Evolutionary conservation across 2,797 vertebrate genomes (phyloP).

Genomic region (Sardinella longiceps): DNA sequence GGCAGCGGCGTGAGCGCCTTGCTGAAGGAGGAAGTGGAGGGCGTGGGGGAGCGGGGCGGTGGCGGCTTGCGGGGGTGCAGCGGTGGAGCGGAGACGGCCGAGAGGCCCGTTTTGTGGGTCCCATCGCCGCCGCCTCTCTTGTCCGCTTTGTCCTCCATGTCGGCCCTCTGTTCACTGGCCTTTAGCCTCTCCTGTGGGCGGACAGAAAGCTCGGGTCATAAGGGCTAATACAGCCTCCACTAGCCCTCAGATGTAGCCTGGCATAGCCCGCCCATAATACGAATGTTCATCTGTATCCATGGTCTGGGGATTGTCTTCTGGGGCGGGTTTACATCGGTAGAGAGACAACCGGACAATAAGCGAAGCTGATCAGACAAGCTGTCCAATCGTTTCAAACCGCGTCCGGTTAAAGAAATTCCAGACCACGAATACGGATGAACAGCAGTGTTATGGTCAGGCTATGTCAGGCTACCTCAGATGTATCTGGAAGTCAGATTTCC

Average conservation of each 20-base stretch:
- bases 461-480: too few relatives aligned
- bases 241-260: neutral
- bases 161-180: constrained; percentile 83
- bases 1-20: constrained; percentile 82
- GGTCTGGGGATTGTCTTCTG: too few relatives aligned
- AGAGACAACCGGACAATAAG: too few relatives aligned
- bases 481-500: neutral
- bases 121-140: constrained; percentile 80
- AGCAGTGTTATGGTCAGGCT: too few relatives aligned
- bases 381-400: too few relatives aligned
- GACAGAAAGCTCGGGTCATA: neutral
- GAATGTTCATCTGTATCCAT: too few relatives aligned
- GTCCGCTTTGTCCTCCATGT: constrained; percentile 86
- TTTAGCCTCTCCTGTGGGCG: constrained; percentile 87
- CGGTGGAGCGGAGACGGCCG: constrained; percentile 69
- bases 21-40: constrained; percentile 78
- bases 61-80: constrained; percentile 82
- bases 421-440: too few relatives aligned
- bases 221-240: neutral
- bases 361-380: too few relatives aligned
- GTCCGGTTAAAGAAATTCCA: too few relatives aligned
- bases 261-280: too few relatives aligned
- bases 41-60: constrained; percentile 72
- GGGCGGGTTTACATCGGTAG: too few relatives aligned
- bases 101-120: constrained; percentile 75